These are phyloP conservation scores for Palythoa heliodiscus DNA, from an alignment of 92 coral and sea anemone genomes.

Conservation along the genomic window DNA sequence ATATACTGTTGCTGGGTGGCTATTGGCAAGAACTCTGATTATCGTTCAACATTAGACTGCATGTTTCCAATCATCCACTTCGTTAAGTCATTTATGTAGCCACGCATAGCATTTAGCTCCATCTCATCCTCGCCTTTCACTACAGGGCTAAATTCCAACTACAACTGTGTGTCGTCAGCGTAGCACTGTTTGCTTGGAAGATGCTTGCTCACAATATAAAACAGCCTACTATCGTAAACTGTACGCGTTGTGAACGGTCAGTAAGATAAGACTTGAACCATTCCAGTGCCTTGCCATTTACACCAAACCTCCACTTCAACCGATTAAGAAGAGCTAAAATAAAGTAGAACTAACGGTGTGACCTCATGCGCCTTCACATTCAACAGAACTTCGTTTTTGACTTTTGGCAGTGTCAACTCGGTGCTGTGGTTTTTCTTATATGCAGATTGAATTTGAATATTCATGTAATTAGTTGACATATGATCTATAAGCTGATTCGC, in stretches of 20 bases:
- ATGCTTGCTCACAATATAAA: not conserved
- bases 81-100: conserved; percentile 38
- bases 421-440: conserved; percentile 53
- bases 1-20: conserved; percentile 24
- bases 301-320: conserved; percentile 35
- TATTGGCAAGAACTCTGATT: conserved; percentile 31
- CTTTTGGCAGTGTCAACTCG: conserved; percentile 52
- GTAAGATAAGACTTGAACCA: conserved; percentile 54
- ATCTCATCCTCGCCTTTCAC: conserved; percentile 41
- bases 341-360: conserved; percentile 42
- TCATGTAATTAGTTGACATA: conserved; percentile 36
- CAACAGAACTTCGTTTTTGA: conserved; percentile 50
- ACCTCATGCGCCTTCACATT: conserved; percentile 48
- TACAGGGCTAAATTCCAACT: conserved; percentile 45
- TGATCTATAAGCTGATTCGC: conserved; percentile 50
- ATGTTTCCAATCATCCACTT: conserved; percentile 38
- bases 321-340: conserved; percentile 22
- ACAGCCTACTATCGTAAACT: no score
- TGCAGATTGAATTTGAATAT: conserved; percentile 45
- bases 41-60: conserved; percentile 39
- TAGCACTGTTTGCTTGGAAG: conserved; percentile 51
- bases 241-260: no score
- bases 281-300: conserved; percentile 41
- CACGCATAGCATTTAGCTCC: conserved; percentile 34
- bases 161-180: conserved; percentile 44